A percentile compares a stretch with the other conserved stretches of the same genome.
phyloP scores from a whole-genome alignment of 2,113 vertebrate genomes.

The Gila orcuttii region DNA sequence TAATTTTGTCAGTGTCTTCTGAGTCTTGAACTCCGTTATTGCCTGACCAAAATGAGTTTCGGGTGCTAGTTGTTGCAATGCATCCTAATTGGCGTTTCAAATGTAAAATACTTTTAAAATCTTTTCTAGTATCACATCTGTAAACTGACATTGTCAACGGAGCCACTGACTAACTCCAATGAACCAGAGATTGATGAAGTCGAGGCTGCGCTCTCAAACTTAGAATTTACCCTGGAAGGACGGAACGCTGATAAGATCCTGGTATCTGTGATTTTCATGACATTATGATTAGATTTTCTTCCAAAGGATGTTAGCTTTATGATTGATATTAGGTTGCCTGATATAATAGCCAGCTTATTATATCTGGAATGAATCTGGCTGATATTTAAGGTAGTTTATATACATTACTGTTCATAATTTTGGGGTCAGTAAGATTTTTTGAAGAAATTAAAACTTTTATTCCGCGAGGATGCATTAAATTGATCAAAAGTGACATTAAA shows the following conservation, averaged over 20 bases:
- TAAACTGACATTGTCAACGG: constrained; percentile 84
- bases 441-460: neutral
- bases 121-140: constrained; percentile 88
- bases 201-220: constrained; percentile 90
- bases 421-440: neutral
- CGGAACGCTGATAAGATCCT: constrained; percentile 81
- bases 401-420: neutral
- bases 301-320: neutral
- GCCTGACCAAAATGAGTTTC: neutral
- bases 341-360: neutral
- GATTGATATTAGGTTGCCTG: no score
- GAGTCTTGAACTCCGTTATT: neutral
- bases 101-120: constrained; percentile 29
- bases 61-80: neutral
- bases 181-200: constrained; percentile 93
- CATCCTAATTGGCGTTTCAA: neutral
- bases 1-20: neutral
- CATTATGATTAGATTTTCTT: neutral
- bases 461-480: neutral
- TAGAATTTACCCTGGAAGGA: constrained; percentile 92
- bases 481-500: neutral
- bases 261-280: constrained; percentile 74
- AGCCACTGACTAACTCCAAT: constrained; percentile 74
- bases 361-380: neutral
- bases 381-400: neutral